Conservation (phyloP, 2,888 invertebrate genomes). For the Drosophila cognata region DNA sequence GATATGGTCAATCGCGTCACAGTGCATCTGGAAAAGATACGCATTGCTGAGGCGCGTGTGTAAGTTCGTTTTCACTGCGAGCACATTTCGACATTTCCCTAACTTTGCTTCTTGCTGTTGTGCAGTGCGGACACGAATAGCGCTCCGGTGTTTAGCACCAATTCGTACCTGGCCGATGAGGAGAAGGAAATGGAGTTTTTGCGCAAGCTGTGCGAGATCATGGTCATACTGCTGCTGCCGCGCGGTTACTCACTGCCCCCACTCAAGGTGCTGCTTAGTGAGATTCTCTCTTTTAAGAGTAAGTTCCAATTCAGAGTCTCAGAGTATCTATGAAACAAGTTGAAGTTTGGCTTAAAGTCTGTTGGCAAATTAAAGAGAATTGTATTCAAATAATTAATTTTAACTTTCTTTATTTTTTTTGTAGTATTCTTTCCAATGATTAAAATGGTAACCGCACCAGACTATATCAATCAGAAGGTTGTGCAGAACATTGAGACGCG, state of each 20-base stretch:
- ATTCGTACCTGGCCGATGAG: conserved; percentile 90
- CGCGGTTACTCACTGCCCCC: conserved; percentile 92
- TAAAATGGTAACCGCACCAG: conserved; percentile 94
- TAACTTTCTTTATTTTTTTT: not conserved
- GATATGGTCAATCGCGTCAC: conserved; percentile 93
- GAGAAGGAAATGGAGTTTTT: conserved; percentile 93
- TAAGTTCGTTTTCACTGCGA: conserved; percentile 86
- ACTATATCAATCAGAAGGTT: conserved; percentile 95
- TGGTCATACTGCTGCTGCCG: conserved; percentile 93
- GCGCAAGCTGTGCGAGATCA: conserved; percentile 92
- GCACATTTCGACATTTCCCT: not conserved
- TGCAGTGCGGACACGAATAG: conserved; percentile 88
- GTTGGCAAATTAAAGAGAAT: not conserved
- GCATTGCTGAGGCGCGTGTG: conserved; percentile 91
- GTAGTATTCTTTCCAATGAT: conserved; percentile 90
- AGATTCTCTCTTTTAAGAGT: conserved; percentile 94
- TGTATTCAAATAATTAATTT: not conserved
- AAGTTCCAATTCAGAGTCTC: conserved; percentile 54
- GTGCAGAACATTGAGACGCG: conserved; percentile 93
- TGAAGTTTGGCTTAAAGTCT: not conserved
- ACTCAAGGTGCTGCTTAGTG: conserved; percentile 91
- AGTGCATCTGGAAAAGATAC: conserved; percentile 93
- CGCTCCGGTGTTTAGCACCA: conserved; percentile 89
- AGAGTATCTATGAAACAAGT: not conserved
- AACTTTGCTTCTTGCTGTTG: conserved; percentile 31